Evolutionary conservation across 1,140 invertebrate genomes (phyloP).

Genomic region (Xylocopa sonorina): DNA sequence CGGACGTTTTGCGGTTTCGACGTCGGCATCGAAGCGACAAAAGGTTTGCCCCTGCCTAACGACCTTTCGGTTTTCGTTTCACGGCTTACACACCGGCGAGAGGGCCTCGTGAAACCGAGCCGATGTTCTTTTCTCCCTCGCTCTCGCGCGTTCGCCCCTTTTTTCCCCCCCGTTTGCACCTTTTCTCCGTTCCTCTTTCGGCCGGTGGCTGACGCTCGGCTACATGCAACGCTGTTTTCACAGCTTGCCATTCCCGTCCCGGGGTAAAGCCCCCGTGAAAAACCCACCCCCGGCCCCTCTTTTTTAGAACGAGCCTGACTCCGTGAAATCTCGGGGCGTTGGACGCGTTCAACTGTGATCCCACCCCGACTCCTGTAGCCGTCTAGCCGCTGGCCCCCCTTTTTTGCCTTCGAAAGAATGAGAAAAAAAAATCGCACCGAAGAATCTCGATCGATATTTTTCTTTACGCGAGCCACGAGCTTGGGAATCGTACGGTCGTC

Average conservation of each 20-base stretch:
- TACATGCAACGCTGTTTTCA: constrained; percentile 75
- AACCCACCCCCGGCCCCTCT: constrained; percentile 47
- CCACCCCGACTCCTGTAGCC: constrained; percentile 25
- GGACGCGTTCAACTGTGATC: constrained; percentile 73
- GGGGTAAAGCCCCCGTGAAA: constrained; percentile 57
- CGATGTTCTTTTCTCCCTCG: constrained; percentile 29
- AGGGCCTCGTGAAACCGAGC: constrained; percentile 77
- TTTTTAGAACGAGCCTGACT: constrained; percentile 59
- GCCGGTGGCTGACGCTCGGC: constrained; percentile 47
- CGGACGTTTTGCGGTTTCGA: constrained; percentile 77
- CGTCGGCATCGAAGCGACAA: constrained; percentile 79
- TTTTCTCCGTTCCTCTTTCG: constrained; percentile 44
- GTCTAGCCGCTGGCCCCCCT: background rate
- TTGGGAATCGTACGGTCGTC: too few species aligned
- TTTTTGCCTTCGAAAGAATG: background rate
- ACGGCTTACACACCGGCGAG: constrained; percentile 75
- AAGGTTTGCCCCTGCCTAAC: constrained; percentile 80
- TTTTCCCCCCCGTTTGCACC: constrained; percentile 1
- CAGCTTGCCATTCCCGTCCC: constrained; percentile 75
- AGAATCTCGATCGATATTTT: constrained; percentile 20
- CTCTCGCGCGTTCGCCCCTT: constrained; percentile 32
- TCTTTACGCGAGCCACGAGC: background rate
- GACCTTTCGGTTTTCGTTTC: constrained; percentile 80
- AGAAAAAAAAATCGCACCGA: constrained; percentile 6
- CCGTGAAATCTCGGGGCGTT: constrained; percentile 63